Evolutionary conservation across 2,113 vertebrate species (phyloP), one percentile per base, ranked within the genome.

Genomic region (Sinocyclocheilus anshuiensis): DNA sequence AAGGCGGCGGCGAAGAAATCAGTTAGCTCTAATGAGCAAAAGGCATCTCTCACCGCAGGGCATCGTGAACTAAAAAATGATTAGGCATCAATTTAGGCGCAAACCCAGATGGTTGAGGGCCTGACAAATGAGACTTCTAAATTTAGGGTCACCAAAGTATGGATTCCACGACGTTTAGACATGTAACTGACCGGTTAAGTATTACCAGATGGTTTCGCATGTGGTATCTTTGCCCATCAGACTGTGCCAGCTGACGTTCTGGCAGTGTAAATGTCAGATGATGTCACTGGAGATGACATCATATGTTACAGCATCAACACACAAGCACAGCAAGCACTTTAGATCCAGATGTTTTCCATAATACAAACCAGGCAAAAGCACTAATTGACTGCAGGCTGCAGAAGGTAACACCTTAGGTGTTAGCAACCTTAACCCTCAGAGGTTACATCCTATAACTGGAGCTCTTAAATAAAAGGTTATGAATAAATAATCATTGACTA

Each of bases 401-500:
- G 42, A 8, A 67, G 24, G 26, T 6, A 50, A 71, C 81, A n/a
- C n/a, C n/a, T n/a, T n/a, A n/a, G n/a, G n/a, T n/a, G n/a, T n/a
- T n/a, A n/a, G 79, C n/a, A 81, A 81, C 59, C 59, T 48, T 39
- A 81, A 81, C 15, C 79, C 39, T 11, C 79, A 50, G 39, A 18
- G 79, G 57, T 63, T 24, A 26, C 22, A 67, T 67, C 79, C 65
- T 83, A 69, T 67, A 83, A 83, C 5, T 36, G 63, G 45, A 83
- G 63, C 81, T 50, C 81, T 83, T 15, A 71, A 24, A 83, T 83
- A 10, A 83, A 13, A 69, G n/a, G 81, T 36, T 83, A 81, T 81
- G 61, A 81, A 83, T 83, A 9, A 83, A 83, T 81, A 81, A 65
- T 61, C 63, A 50, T 4, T 83, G 65, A 48, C n/a, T 36, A 29